Evolutionary conservation across 2,797 vertebrate species (phyloP), one percentile per base, ranked within the genome.

Genomic region (Tapera naevia): DNA sequence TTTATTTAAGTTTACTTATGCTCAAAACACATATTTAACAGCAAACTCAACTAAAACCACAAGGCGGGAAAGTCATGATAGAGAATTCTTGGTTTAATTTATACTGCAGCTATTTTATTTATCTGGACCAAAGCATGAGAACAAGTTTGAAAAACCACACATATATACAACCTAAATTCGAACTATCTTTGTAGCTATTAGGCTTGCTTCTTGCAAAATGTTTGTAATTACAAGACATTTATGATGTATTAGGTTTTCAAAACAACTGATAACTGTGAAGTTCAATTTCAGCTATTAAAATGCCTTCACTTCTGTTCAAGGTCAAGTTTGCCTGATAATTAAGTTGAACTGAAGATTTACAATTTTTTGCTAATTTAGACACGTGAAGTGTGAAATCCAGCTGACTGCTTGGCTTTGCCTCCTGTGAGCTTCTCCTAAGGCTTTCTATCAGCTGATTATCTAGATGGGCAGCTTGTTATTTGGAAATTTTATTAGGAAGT

Each of bases 71-170:
- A 90, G 21, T 10, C 45, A 89, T 57, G 78, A 92, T 46, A 95
- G 56, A 95, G 74, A 88, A 91, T 60, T 93, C 60, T 86, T 93
- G 48, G 70, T 91, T 84, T 60, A 76, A 32, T 90, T 91, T 41
- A 80, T 53, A 88, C 32, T 73, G 67, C 23, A 81, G 51, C 58
- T 94, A 58, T 64, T 91, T 90, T 80, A 86, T 76, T 85, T 87
- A 85, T 27, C 35, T 70, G 83, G 62, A 84, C n/a, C 35, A 56
- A 81, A 46, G 48, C 60, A 82, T 10, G 5, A 79, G 51, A 86
- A 53, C 15, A 39, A 7, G 13, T 35, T 64, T 79, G 35, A 75
- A 91, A 91, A 94, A 72, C 25, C 33, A 60, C 65, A 92, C 17
- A 54, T 27, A 53, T 7, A 27, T 21, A 53, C 30, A 58, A 53